Evolutionary conservation across 2,113 vertebrate genomes (phyloP).

Genomic region (Acrocephalus arundinaceus): DNA sequence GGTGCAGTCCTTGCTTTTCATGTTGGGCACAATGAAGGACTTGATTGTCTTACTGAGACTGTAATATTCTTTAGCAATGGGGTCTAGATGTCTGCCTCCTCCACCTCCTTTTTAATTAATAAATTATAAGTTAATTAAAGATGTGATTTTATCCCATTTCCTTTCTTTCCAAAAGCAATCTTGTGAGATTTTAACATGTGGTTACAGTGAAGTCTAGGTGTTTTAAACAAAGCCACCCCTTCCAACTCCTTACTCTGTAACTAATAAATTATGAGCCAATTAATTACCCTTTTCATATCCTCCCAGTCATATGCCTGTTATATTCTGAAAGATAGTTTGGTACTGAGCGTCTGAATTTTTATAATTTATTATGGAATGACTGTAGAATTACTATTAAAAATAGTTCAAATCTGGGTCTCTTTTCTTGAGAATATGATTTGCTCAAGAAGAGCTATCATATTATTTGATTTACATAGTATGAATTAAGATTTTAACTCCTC

Average conservation of each 20-base stretch:
- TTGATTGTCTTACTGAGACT: background rate
- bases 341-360: background rate
- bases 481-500: background rate
- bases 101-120: slow-evolving; percentile 8
- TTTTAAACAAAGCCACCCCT: slow-evolving; percentile 1
- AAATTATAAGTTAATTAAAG: slow-evolving; percentile 26
- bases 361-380: background rate
- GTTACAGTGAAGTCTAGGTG: background rate
- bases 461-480: background rate
- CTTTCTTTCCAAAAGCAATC: slow-evolving; percentile 29
- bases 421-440: background rate
- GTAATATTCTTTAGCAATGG: background rate
- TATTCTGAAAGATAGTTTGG: background rate
- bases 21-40: background rate
- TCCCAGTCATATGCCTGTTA: background rate
- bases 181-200: slow-evolving; percentile 28
- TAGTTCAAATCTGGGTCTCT: background rate
- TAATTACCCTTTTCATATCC: background rate
- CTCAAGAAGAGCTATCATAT: background rate
- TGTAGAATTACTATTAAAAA: background rate
- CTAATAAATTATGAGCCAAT: background rate
- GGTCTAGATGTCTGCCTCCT: background rate
- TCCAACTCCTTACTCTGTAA: background rate
- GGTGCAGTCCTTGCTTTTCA: background rate
- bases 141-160: slow-evolving; percentile 39